Conservation (phyloP, 2,888 invertebrate species). For the Colletes collaris region DNA sequence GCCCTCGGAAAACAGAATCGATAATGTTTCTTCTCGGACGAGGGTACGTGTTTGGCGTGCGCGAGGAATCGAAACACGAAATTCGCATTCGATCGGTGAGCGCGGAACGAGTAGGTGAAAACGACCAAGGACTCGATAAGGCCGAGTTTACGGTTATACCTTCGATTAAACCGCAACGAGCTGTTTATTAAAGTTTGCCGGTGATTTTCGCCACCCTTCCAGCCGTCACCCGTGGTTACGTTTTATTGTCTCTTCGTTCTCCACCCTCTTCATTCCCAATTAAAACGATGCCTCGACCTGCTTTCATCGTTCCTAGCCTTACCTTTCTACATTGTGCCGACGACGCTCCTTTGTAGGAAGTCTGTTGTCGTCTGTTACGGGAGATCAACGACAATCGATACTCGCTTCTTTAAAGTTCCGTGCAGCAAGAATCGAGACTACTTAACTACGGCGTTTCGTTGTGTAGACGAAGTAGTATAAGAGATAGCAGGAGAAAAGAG, state of each 20-base stretch:
- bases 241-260: conserved; percentile 47
- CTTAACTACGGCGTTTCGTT: too few relatives aligned
- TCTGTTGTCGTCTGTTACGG: conserved; percentile 13
- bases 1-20: conserved; percentile 75
- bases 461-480: too few relatives aligned
- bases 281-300: conserved; percentile 61
- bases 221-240: conserved; percentile 33
- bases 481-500: too few relatives aligned
- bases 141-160: conserved; percentile 71
- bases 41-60: conserved; percentile 70
- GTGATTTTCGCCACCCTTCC: conserved; percentile 60
- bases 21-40: conserved; percentile 71
- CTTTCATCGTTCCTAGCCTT: conserved; percentile 22
- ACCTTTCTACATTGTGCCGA: conserved; percentile 20
- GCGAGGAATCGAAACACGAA: conserved; percentile 58
- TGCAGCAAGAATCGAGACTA: too few relatives aligned
- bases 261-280: conserved; percentile 62
- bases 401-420: too few relatives aligned
- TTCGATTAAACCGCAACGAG: conserved; percentile 73
- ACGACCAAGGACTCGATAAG: conserved; percentile 63
- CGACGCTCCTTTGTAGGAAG: conserved; percentile 13
- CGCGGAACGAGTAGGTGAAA: conserved; percentile 6
- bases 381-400: conserved; percentile 31
- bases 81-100: conserved; percentile 30
- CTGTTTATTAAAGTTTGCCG: conserved; percentile 45